Base-by-base conservation (phyloP, 2,888 invertebrate genomes). In the Tipula helvola region DNA sequence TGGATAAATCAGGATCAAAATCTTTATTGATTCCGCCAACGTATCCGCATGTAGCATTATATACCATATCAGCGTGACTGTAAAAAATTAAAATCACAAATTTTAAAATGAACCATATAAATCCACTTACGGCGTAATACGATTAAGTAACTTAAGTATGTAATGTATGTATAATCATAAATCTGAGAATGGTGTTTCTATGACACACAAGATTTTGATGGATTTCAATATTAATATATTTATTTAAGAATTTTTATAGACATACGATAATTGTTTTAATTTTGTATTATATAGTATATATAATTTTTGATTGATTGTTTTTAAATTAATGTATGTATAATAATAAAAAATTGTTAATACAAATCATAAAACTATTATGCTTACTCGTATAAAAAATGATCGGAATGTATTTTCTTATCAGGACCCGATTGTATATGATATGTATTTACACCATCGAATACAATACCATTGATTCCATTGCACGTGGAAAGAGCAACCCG, bases 401-500 rank as follows among this genome's bases (percentile, higher is more conserved):
- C 90, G 87, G 90, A 90, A 88, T 89, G 88, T 87, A 91, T 88
- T 52, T 90, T 89, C 86, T 90, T 91, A 88, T 89, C 89, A 88
- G 88, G 89, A 88, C 89, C 90, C 10, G 90, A 89, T 88, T 92
- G 91, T 87, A 98, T 94, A 90, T 97, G 96, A 90, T 95, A 95
- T 91, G 96, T 94, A 87, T 94, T 93, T 87, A 93, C 90, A 42
- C 97, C 97, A 90, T 97, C 97, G 90, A 94, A 96, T 88, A 97
- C 93, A 87, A 96, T 93, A 7, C 97, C 97, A 86, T 95, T 94
- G 71, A 95, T 91, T 85, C 95, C 95, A 86, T 93, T 92, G 90
- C 97, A 97, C 4, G 97, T 97, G 86, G 97, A 97, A 86, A 97
- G 90, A 0, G 97, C 97, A 87, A 94, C 97, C 95, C 95, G 95